These are phyloP conservation scores for Bovichtus variegatus DNA, from an alignment of 2,797 vertebrate species.

Conservation along the genomic window DNA sequence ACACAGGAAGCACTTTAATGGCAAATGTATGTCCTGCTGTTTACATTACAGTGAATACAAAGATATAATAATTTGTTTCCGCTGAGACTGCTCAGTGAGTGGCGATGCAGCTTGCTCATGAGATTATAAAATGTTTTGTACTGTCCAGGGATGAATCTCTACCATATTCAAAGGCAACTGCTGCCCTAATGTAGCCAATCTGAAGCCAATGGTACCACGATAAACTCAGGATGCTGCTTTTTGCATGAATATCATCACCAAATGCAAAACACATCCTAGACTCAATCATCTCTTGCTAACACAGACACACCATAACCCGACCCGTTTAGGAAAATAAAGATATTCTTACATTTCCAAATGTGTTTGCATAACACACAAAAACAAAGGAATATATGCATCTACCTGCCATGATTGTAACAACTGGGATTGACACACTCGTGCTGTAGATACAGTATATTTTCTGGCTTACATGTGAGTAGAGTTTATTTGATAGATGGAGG, in stretches of 20 bases:
- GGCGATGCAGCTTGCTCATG: slow-evolving; percentile 5
- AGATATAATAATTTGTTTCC: slow-evolving; percentile 37
- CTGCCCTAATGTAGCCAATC: background rate
- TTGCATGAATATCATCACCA: slow-evolving; percentile 18
- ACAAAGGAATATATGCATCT: slow-evolving; percentile 20
- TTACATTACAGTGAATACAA: slow-evolving; percentile 28
- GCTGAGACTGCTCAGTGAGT: slow-evolving; percentile 25
- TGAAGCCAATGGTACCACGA: background rate
- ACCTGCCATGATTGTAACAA: slow-evolving; percentile 27
- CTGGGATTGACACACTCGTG: slow-evolving; percentile 13
- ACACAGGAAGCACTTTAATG: slow-evolving; percentile 37
- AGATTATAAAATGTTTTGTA: slow-evolving; percentile 21
- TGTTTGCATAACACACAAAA: slow-evolving; percentile 42
- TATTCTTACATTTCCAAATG: slow-evolving; percentile 24
- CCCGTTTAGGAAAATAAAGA: slow-evolving; percentile 35
- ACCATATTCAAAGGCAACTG: slow-evolving; percentile 13
- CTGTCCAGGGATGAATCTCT: slow-evolving; percentile 4
- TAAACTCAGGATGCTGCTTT: slow-evolving; percentile 5
- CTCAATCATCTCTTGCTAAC: slow-evolving; percentile 14
- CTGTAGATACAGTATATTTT: slow-evolving; percentile 13
- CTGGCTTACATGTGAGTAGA: slow-evolving; percentile 17
- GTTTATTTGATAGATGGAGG: slow-evolving; percentile 31
- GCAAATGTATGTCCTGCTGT: slow-evolving; percentile 48
- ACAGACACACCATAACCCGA: slow-evolving; percentile 33
- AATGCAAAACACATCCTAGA: background rate